Percentiles rank a stretch among this genome's conserved stretches.
Evolutionary conservation across 2,113 vertebrate genomes (phyloP).

Genomic region (Danionella cerebrum): DNA sequence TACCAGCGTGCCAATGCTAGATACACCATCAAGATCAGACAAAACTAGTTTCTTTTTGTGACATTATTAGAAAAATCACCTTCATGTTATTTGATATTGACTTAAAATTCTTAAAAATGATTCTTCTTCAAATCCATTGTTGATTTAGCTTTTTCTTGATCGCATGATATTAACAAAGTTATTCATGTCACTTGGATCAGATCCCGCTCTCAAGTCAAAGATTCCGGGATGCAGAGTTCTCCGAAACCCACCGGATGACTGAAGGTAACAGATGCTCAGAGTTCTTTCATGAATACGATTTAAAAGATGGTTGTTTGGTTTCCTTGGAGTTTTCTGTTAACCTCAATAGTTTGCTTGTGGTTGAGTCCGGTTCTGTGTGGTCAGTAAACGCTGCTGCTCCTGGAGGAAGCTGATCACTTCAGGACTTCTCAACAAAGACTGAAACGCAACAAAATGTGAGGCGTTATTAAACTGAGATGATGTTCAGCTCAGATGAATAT

Average conservation of each 20-base stretch:
- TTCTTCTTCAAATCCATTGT: not conserved
- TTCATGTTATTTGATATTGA: too few relatives aligned
- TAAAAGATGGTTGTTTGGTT: too few relatives aligned
- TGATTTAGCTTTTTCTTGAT: not conserved
- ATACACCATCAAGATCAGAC: too few relatives aligned
- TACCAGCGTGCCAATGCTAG: too few relatives aligned
- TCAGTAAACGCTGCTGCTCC: constrained; percentile 87
- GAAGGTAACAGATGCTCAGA: not conserved
- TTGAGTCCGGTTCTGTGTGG: constrained; percentile 75
- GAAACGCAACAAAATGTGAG: constrained; percentile 28
- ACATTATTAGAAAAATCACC: not conserved
- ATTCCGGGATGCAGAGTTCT: not conserved
- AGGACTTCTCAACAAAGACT: constrained; percentile 95
- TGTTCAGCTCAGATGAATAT: too few relatives aligned
- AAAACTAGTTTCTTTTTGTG: too few relatives aligned
- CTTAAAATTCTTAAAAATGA: too few relatives aligned
- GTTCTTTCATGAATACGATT: not conserved
- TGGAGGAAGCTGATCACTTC: constrained; percentile 96
- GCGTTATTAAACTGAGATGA: not conserved
- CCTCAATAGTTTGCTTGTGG: constrained; percentile 71
- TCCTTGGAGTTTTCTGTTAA: too few relatives aligned
- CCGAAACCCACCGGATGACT: too few relatives aligned
- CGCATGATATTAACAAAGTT: not conserved
- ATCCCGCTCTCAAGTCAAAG: not conserved
- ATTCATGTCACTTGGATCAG: not conserved